Evolutionary conservation across 2,888 invertebrate genomes (phyloP).

Genomic region (Epiblema foenella): DNA sequence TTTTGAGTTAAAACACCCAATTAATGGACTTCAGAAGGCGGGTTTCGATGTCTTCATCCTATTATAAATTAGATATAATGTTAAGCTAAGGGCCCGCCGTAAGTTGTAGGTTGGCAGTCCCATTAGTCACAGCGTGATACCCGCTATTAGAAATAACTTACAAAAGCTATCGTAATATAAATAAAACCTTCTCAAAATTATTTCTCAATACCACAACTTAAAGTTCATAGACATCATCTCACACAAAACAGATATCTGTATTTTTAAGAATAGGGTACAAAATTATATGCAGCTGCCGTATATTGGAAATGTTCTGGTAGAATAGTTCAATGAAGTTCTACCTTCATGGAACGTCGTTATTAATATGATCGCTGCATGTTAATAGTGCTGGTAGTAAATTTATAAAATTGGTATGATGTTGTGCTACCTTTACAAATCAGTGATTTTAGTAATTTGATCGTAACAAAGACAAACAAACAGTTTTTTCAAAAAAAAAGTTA

Average conservation of each 20-base stretch:
- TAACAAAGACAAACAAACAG: too few species aligned
- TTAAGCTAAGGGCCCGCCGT: conserved; percentile 63
- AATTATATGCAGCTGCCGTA: background rate
- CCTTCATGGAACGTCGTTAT: conserved; percentile 30
- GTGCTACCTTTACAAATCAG: conserved; percentile 7
- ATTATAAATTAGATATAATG: conserved; percentile 76
- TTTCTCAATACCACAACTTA: conserved; percentile 60
- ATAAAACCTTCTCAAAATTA: conserved; percentile 67
- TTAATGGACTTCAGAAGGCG: conserved; percentile 68
- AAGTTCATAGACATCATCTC: background rate
- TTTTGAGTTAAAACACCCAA: conserved; percentile 67
- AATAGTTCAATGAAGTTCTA: conserved; percentile 32
- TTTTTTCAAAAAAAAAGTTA: too few species aligned
- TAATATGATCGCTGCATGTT: conserved; percentile 35
- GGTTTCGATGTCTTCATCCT: conserved; percentile 75
- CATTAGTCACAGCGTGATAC: conserved; percentile 79
- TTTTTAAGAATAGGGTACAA: background rate
- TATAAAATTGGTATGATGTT: conserved; percentile 28
- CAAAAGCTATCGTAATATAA: conserved; percentile 70
- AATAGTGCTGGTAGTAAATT: conserved; percentile 12
- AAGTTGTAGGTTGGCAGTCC: conserved; percentile 60
- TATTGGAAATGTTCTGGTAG: conserved; percentile 15
- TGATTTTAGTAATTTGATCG: background rate
- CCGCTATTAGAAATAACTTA: conserved; percentile 48
- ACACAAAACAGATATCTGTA: background rate